Percentiles rank a stretch among this genome's conserved stretches.
phyloP scores from a whole-genome alignment of 2,797 vertebrate genomes.

The Hoplostethus atlanticus region DNA sequence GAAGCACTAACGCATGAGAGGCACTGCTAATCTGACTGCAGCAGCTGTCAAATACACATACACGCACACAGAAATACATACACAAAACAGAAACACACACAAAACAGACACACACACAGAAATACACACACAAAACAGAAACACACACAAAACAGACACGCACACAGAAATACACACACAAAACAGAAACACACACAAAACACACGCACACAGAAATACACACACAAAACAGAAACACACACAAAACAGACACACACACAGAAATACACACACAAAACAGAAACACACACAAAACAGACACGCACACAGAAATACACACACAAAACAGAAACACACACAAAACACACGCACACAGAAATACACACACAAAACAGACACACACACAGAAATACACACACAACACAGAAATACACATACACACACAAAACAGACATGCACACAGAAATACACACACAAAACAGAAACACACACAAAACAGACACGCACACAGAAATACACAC shows the following conservation, averaged over 20 bases:
- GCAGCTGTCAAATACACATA: conserved; percentile 26
- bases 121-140: no score
- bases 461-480: no score
- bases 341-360: no score
- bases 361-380: no score
- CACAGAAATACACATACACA: no score
- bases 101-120: not conserved
- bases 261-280: conserved; percentile 28
- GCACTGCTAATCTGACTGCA: conserved; percentile 35
- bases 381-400: no score
- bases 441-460: no score
- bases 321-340: no score
- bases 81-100: not conserved
- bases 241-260: not conserved
- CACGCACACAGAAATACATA: conserved; percentile 6
- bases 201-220: not conserved
- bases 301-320: no score
- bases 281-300: conserved; percentile 6
- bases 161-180: no score
- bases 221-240: not conserved
- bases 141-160: conserved; percentile 2
- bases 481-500: not conserved
- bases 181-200: no score
- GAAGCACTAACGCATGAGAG: conserved; percentile 46
- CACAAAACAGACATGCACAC: no score